Percentiles rank a stretch among this genome's conserved stretches.
Evolutionary conservation across 2,113 vertebrate species (phyloP).

Genomic region (Gallinago undulata): DNA sequence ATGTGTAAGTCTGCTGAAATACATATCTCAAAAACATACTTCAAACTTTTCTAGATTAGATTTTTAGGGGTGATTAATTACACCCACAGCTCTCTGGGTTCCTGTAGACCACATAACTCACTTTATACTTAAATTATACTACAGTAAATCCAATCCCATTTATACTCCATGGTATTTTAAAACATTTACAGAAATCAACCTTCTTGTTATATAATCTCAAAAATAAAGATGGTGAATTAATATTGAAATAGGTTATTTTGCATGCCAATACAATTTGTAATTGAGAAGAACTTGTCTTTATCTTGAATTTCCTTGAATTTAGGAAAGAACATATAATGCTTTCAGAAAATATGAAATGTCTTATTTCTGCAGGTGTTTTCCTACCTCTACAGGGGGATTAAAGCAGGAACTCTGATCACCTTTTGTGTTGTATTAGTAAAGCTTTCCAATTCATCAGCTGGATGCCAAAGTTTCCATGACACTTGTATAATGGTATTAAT

Average conservation of each 20-base stretch:
- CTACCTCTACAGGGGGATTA: not conserved
- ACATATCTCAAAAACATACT: not conserved
- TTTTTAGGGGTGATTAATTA: not conserved
- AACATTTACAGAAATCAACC: not conserved
- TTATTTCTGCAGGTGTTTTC: not conserved
- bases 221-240: not conserved
- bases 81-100: not conserved
- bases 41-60: not conserved
- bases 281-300: not conserved
- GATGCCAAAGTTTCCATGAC: not conserved
- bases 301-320: not conserved
- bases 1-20: not conserved
- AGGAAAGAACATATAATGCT: not conserved
- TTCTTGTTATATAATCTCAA: not conserved
- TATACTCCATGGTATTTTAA: not conserved
- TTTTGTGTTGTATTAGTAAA: constrained; percentile 39
- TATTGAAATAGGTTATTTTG: not conserved
- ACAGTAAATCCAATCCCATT: not conserved
- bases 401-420: not conserved
- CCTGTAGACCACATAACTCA: not conserved
- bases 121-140: not conserved
- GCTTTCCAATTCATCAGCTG: not conserved
- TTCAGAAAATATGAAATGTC: not conserved
- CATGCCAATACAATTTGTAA: not conserved
- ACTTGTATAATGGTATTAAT: not conserved